Conservation (phyloP, 2,113 vertebrate species). For the Macrotus californicus region DNA sequence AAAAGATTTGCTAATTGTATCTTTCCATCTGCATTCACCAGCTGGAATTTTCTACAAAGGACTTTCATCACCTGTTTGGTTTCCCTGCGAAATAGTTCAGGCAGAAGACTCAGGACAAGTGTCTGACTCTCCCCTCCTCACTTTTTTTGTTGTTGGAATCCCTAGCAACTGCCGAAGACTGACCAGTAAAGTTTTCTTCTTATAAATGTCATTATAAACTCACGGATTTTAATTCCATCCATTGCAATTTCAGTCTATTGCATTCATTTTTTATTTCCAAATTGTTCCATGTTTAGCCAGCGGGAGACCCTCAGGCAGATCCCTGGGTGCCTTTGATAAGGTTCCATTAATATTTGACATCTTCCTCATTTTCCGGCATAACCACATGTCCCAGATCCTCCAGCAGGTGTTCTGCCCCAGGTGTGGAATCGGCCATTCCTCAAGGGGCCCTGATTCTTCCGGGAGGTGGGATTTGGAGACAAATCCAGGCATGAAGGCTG, state of each 20-base stretch:
- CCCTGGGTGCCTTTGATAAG: neutral
- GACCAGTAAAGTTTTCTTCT: neutral
- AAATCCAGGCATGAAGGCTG: neutral
- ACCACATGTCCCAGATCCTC: neutral
- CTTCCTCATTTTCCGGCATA: neutral
- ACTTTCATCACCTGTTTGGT: neutral
- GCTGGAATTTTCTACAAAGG: neutral
- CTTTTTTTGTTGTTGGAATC: neutral
- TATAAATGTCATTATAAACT: neutral
- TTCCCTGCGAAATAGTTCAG: neutral
- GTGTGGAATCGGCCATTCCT: neutral
- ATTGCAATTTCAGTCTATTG: neutral
- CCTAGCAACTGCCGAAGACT: neutral
- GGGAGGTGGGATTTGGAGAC: neutral
- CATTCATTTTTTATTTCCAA: neutral
- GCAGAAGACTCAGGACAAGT: neutral
- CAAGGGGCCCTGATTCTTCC: neutral
- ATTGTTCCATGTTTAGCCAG: neutral
- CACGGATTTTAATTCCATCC: neutral
- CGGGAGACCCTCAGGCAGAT: neutral
- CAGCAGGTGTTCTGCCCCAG: neutral
- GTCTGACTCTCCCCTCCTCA: neutral
- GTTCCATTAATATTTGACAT: neutral
- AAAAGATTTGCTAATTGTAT: neutral
- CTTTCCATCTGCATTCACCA: neutral